These are phyloP conservation scores for Formica selysi DNA, from an alignment of 1,140 invertebrate genomes.

Conservation along the genomic window DNA sequence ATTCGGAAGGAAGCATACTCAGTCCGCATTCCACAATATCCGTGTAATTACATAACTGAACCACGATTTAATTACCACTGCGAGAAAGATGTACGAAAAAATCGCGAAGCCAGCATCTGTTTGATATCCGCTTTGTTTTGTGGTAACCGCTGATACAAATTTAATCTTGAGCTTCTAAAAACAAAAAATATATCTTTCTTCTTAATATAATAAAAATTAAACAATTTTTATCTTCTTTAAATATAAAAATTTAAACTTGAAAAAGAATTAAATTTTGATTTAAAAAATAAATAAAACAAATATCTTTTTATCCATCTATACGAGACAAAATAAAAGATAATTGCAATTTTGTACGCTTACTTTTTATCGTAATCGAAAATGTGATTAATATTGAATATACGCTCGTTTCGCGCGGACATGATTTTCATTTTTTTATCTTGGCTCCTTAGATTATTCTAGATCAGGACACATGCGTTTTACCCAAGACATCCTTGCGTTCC, in stretches of 20 bases:
- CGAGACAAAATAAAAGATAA: no score
- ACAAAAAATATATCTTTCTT: neutral
- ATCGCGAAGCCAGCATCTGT: neutral
- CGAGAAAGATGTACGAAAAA: neutral
- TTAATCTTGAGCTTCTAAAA: neutral
- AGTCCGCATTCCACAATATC: constrained; percentile 37
- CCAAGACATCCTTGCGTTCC: constrained; percentile 2
- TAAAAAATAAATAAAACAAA: neutral
- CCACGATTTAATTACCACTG: constrained; percentile 42
- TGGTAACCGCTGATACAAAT: neutral
- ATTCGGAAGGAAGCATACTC: constrained; percentile 15
- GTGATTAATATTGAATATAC: neutral
- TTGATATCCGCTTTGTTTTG: neutral
- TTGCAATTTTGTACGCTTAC: neutral
- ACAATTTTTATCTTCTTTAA: no score
- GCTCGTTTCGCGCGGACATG: neutral
- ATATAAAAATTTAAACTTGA: neutral
- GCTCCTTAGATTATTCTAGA: neutral
- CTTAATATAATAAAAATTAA: neutral
- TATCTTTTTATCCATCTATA: neutral
- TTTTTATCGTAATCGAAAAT: neutral
- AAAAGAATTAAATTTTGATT: neutral
- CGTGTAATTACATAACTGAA: constrained; percentile 46
- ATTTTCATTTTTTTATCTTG: neutral
- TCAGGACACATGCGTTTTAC: neutral